A percentile compares a stretch with the other conserved stretches of the same genome.
Evolutionary conservation across 2,888 invertebrate species (phyloP).

Genomic region (Brachylomia viminalis): DNA sequence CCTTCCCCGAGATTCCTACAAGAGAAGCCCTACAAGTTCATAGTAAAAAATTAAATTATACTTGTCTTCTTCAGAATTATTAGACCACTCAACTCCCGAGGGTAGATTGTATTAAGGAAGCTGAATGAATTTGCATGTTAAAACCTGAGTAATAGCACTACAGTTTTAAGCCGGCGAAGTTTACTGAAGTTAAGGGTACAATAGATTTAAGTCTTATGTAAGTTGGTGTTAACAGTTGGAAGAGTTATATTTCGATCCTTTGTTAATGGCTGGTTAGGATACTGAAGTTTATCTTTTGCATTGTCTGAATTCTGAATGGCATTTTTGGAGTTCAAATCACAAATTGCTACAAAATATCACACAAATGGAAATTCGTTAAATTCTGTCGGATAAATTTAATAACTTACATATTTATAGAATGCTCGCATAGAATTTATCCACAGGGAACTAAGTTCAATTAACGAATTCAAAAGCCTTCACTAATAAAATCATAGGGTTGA

Average conservation of each 20-base stretch:
- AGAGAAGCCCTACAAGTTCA: slow-evolving; percentile 51
- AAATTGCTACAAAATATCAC: neutral
- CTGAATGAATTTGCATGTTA: slow-evolving; percentile 70
- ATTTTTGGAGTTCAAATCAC: neutral
- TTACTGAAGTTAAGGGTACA: slow-evolving; percentile 49
- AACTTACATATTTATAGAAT: neutral
- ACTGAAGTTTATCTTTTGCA: slow-evolving; percentile 15
- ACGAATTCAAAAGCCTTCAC: neutral
- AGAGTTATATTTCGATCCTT: slow-evolving; percentile 32
- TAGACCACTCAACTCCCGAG: slow-evolving; percentile 55
- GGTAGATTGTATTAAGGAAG: slow-evolving; percentile 64
- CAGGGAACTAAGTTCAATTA: neutral
- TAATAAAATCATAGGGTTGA: slow-evolving; percentile 4
- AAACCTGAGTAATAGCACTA: slow-evolving; percentile 60
- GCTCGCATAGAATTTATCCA: neutral
- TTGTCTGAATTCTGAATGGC: neutral
- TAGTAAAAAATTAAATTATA: slow-evolving; percentile 66
- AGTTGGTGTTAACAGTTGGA: slow-evolving; percentile 46
- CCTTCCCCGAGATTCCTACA: slow-evolving; percentile 34
- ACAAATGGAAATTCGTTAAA: neutral
- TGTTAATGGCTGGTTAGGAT: slow-evolving; percentile 3
- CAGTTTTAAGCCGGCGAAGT: slow-evolving; percentile 52
- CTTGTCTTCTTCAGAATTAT: slow-evolving; percentile 58
- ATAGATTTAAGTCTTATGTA: slow-evolving; percentile 55
- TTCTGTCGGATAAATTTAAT: neutral